Base-by-base conservation (phyloP, 1,140 invertebrate genomes). In the Thaumetopoea pityocampa region DNA sequence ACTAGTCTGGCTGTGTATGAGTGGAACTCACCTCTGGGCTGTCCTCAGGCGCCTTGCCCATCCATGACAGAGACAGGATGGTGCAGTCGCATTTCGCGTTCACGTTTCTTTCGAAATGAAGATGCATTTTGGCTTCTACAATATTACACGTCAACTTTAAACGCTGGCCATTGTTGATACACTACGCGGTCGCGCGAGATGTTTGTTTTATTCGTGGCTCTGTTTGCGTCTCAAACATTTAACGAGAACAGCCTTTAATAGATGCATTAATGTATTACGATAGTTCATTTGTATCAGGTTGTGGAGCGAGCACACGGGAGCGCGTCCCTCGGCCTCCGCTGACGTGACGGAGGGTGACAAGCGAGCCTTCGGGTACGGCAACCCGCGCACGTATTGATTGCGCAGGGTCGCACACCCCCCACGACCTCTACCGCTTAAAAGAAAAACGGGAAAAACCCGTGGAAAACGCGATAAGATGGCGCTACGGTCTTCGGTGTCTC, bases 1-100 rank as follows among this genome's bases (percentile, higher is more conserved):
- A 24, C 20, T 22, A 28, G 10, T 11, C 18, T 35, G 35, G 15
- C 8, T 30, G 14, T 26, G 14, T 5, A 26, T 26, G 27, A 32
- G 6, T 40, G 14, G 22, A 18, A 44, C 88, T 90, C 88, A 96
- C 94, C 91, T 96, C 94, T 15, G 95, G 94, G 57, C 96, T 88
- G 68, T 96, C 94, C 78, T 98, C 96, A 40, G 96, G 96, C 55
- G 98, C 95, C 85, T 98, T 97, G 53, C 96, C 96, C 96, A 98
- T 98, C 96, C 96, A 98, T 63, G 96, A 97, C 65, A 98, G 88
- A 51, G 95, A 96, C 49, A 97, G 87, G 67, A 99, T 96, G 58
- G 94, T 94, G 85, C 96, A 98, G 86, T 98, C 96, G 85, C 95
- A 96, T 85, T 95, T 93, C 43, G 95, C 95, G 76, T 95, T 96